Evolutionary conservation across 2,888 invertebrate genomes (phyloP), one percentile per base, ranked within the genome.

Genomic region (Mallateleia sp.): DNA sequence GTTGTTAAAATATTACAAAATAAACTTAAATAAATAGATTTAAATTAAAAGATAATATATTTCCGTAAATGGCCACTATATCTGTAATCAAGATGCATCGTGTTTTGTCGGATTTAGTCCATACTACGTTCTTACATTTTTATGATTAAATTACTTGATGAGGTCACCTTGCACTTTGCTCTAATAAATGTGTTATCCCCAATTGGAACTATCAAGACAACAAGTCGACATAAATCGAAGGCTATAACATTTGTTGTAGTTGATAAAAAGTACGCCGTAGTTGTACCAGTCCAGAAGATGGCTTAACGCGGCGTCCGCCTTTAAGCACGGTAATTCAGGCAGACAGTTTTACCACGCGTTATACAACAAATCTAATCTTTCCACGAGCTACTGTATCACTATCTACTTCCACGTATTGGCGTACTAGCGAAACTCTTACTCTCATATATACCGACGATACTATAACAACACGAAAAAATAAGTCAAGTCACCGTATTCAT

Each of bases 351-450:
- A 95, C 94, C 94, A 91, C 93, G 91, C 87, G 94, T 92, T 94
- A 94, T 95, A 95, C 95, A 95, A 94, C 94, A 94, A 94, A 91
- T 92, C 92, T 94, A 95, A 95, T 95, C 94, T 94, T 94, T 91
- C 89, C 91, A 88, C 92, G 92, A 91, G 94, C 94, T 94, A 94
- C 94, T 92, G 93, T 94, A 91, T 91, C 92, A 91, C 93, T 93
- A 93, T 93, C 93, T 93, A 75, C 86, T 88, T 82, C 77, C 86
- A 89, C 84, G 89, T 93, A 92, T 93, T 93, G 93, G 92, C 93
- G 82, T 79, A 83, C 86, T 71, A 67, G 81, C 58, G 42, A 58
- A 83, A 71, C 64, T 83, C 60, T 84, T 80, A 71, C 84, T 24
- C 42, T 66, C 74, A 87, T 66, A 84, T 69, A 75, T 84, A 77